Conservation (phyloP, 2,113 vertebrate species). For the Cranoglanis bouderius region DNA sequence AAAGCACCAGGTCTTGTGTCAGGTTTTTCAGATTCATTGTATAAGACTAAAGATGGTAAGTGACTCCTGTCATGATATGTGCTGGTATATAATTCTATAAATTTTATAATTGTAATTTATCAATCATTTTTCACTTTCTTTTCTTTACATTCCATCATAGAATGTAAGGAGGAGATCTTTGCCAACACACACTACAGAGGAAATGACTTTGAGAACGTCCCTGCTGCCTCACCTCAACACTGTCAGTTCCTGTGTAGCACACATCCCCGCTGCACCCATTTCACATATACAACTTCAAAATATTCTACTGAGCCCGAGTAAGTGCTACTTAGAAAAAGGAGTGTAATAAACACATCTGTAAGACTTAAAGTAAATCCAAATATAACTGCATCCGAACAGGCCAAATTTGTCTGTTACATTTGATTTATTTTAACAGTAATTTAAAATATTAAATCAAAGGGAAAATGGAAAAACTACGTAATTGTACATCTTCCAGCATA, state of each 20-base stretch:
- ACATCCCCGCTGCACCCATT: conserved; percentile 46
- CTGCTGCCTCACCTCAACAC: conserved; percentile 34
- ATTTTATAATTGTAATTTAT: neutral
- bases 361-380: too few species aligned
- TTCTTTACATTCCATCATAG: neutral
- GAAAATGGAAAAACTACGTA: too few species aligned
- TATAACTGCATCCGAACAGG: neutral
- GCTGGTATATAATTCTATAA: neutral
- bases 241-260: conserved; percentile 43
- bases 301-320: conserved; percentile 9
- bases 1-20: neutral
- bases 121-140: neutral
- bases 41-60: neutral
- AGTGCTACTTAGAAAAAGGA: neutral
- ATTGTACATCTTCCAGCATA: too few species aligned
- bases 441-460: too few species aligned
- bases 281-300: conserved; percentile 3
- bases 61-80: neutral
- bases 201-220: conserved; percentile 35
- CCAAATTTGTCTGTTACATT: too few species aligned
- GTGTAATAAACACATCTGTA: neutral
- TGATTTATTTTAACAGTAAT: too few species aligned
- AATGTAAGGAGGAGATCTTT: conserved; percentile 22
- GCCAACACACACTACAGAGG: conserved; percentile 15
- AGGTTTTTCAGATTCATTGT: conserved; percentile 36